Percentiles rank a stretch among this genome's conserved stretches.
Conservation (phyloP, 2,888 invertebrate genomes). For the Meliscaeva auricollis region DNA sequence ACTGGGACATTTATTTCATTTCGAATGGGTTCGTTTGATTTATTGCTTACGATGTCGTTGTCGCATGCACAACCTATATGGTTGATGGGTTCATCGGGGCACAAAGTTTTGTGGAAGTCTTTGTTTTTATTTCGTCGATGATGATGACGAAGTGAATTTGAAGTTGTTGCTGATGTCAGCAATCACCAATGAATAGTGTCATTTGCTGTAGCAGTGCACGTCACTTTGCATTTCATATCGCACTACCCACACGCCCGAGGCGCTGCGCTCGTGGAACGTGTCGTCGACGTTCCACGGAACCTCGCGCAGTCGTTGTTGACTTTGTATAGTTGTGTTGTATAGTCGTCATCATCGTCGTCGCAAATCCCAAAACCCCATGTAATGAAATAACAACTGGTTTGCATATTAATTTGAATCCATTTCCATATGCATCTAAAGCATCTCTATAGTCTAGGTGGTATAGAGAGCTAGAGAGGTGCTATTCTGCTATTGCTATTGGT, state of each 20-base stretch:
- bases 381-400: constrained; percentile 62
- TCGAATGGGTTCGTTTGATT: constrained; percentile 54
- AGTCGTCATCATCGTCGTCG: constrained; percentile 42
- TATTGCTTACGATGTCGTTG: constrained; percentile 43
- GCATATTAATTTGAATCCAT: constrained; percentile 41
- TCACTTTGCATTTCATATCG: constrained; percentile 70
- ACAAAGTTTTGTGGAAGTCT: constrained; percentile 28
- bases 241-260: constrained; percentile 54
- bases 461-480: constrained; percentile 29
- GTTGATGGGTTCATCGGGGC: constrained; percentile 55
- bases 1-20: constrained; percentile 65
- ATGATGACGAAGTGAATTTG: constrained; percentile 20
- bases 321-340: not conserved
- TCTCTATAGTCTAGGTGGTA: constrained; percentile 2
- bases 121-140: constrained; percentile 36
- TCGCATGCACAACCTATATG: constrained; percentile 15
- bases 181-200: constrained; percentile 39
- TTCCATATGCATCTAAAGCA: constrained; percentile 10
- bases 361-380: constrained; percentile 27
- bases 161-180: constrained; percentile 52
- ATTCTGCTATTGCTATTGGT: constrained; percentile 32
- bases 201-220: constrained; percentile 46
- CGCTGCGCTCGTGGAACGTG: constrained; percentile 36
- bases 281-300: constrained; percentile 39
- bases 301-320: not conserved